Percentiles rank a stretch among this genome's conserved stretches.
These are phyloP conservation scores for Neodiprion pinetum DNA, from an alignment of 1,140 invertebrate genomes.

Conservation along the genomic window DNA sequence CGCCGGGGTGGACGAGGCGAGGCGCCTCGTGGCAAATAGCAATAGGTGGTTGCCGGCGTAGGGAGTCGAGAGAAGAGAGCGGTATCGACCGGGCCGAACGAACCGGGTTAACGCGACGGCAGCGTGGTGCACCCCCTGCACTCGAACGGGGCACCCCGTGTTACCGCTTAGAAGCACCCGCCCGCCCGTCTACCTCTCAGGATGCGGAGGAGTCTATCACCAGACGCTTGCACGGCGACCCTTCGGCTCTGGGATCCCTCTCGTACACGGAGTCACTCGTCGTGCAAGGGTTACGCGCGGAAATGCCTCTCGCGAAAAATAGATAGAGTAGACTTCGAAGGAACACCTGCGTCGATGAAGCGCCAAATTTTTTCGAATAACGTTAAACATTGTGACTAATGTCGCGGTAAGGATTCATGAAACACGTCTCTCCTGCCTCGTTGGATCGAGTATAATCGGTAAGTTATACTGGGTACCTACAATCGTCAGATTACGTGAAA, in stretches of 20 bases:
- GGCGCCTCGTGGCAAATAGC: slow-evolving; percentile 3
- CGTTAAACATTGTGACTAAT: too few species aligned
- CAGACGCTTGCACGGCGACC: too few species aligned
- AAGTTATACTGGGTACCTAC: too few species aligned
- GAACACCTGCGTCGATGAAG: too few species aligned
- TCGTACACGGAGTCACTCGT: not conserved
- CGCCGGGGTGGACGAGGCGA: not conserved
- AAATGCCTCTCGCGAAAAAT: not conserved
- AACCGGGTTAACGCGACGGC: not conserved
- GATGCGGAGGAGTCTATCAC: too few species aligned
- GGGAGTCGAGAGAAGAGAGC: not conserved
- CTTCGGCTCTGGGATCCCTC: not conserved
- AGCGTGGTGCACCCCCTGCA: not conserved
- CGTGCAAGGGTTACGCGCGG: not conserved
- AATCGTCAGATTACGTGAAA: too few species aligned
- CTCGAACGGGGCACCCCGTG: not conserved
- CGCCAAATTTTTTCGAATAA: too few species aligned
- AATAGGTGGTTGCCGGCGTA: not conserved
- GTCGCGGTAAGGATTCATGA: too few species aligned
- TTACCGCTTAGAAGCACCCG: not conserved
- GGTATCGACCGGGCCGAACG: not conserved
- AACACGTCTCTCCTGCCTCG: too few species aligned
- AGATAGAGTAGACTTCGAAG: too few species aligned
- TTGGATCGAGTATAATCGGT: too few species aligned
- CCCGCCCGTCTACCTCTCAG: too few species aligned